phyloP scores from a whole-genome alignment of 2,113 vertebrate genomes.

The Gymnarchus niloticus region DNA sequence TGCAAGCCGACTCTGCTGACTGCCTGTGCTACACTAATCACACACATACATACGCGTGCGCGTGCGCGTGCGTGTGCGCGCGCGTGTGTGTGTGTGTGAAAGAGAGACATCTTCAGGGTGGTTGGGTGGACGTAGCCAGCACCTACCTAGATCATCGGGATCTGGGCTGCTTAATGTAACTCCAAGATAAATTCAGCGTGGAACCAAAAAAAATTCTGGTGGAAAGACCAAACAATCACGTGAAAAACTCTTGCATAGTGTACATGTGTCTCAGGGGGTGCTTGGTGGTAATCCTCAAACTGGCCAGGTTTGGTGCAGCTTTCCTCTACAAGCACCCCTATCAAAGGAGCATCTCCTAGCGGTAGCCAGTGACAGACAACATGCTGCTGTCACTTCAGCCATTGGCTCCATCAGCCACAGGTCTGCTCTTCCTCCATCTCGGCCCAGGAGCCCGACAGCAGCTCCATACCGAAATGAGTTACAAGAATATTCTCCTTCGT shows the following conservation, averaged over 20 bases:
- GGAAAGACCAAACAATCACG: not conserved
- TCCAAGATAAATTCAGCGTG: not conserved
- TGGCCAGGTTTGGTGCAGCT: not conserved
- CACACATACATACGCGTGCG: not conserved
- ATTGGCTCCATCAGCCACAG: not conserved
- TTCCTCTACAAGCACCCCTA: not conserved
- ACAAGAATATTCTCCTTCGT: conserved; percentile 15
- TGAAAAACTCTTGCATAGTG: not conserved
- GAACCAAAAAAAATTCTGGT: not conserved
- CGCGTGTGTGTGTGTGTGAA: not conserved
- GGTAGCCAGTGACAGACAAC: not conserved
- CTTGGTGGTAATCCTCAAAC: not conserved
- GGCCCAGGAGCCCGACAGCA: not conserved
- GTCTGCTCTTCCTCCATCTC: not conserved
- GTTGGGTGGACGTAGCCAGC: not conserved
- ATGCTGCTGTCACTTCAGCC: not conserved
- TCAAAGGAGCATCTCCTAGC: not conserved
- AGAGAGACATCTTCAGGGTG: not conserved
- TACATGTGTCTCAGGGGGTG: not conserved
- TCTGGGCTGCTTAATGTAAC: not conserved
- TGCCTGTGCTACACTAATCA: not conserved
- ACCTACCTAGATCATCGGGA: not conserved
- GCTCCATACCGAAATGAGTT: not conserved
- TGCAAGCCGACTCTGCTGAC: not conserved
- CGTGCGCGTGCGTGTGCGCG: not conserved